Conservation (phyloP, 2,113 vertebrate species). For the Nicator chloris region DNA sequence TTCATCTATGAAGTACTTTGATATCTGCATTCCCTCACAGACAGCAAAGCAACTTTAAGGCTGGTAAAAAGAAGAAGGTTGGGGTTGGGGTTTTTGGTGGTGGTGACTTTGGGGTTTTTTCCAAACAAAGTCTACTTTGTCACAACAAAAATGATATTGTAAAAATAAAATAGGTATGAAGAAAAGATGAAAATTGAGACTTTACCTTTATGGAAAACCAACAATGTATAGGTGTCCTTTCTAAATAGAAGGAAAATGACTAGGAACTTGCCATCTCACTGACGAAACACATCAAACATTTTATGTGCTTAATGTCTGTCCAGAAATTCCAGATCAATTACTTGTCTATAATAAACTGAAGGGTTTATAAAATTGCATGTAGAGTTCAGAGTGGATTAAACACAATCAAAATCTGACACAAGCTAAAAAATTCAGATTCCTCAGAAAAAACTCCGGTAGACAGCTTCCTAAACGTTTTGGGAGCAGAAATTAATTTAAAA, state of each 20-base stretch:
- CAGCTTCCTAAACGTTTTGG: not conserved
- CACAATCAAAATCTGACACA: not conserved
- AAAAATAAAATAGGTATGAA: not conserved
- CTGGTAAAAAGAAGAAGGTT: not conserved
- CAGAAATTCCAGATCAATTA: not conserved
- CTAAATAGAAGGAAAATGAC: not conserved
- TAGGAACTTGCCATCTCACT: not conserved
- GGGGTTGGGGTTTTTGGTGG: not conserved
- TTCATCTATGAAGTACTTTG: not conserved
- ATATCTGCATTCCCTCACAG: not conserved
- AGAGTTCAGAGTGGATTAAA: not conserved
- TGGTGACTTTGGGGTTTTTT: accelerated
- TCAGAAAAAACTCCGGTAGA: not conserved
- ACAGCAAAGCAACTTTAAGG: not conserved
- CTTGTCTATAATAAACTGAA: not conserved
- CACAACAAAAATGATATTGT: not conserved
- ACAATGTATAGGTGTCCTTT: not conserved
- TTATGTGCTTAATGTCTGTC: not conserved
- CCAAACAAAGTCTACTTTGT: not conserved
- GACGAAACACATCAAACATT: not conserved
- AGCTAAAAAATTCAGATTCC: not conserved
- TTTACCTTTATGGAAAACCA: not conserved
- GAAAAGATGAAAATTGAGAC: not conserved
- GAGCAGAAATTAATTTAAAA: not conserved
- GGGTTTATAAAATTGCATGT: not conserved